Base-by-base conservation (phyloP, 2,797 vertebrate species). In the Melanotaenia trifasciata region DNA sequence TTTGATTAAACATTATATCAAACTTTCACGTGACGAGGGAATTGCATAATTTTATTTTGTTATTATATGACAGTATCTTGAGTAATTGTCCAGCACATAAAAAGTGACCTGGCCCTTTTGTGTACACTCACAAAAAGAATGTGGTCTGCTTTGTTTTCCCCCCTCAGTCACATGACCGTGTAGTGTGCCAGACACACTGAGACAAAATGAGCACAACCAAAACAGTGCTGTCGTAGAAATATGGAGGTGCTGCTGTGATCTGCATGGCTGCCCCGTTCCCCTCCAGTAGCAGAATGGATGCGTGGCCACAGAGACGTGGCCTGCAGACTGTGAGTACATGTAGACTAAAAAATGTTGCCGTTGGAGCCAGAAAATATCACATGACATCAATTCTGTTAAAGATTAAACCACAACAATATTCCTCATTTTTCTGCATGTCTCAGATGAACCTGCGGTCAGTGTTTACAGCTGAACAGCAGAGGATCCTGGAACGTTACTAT, bases 401-500 rank as follows among this genome's bases (percentile, higher is more conserved):
- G 35, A 35, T 35, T 8, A 7, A 7, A 35, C 35, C 3, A 13
- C 3, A 40, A 40, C 38, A 5, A 7, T 5, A 13, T 1, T 16
- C 38, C 14, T 40, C 38, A 3, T 16, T 40, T 40, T 4, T 40
- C 38, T 14, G 12, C 38, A 16, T 16, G 86, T 93, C 91, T 81
- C 94, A 99, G 98, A 99, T 99, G 98, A 99, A 99, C 95, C 96
- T 99, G 89, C 96, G 98, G 83, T 99, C 98, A 86, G 97, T 99
- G 87, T 99, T 99, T 93, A 98, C 97, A 74, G 94, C 94, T 90
- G 98, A 99, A 70, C 98, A 99, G 94, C 97, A 99, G 92, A 96
- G 96, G 89, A 96, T 97, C 94, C 95, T 99, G 83, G 97, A 99
- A 87, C 96, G 96, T 83, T 99, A 99, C 93, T 99, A 99, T 93